A percentile compares a stretch with the other conserved stretches of the same genome.
Evolutionary conservation across 2,113 vertebrate genomes (phyloP).

Genomic region (Panthera leo): DNA sequence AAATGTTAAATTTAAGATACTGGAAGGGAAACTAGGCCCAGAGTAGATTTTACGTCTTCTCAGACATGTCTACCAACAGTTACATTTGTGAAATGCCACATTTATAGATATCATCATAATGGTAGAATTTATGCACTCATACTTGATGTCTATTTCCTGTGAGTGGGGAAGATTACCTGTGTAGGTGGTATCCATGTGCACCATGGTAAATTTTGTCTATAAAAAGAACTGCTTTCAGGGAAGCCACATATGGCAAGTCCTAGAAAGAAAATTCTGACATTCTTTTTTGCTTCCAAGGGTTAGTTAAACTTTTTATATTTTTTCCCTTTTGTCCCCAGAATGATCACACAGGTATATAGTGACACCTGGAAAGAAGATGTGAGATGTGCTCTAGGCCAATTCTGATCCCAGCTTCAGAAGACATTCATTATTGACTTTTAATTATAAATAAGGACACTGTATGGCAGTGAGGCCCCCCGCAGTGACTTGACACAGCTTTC

Average conservation of each 20-base stretch:
- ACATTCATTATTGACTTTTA: not conserved
- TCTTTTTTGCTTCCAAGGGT: constrained; percentile 35
- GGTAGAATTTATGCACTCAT: not conserved
- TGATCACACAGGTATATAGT: not conserved
- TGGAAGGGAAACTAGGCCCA: constrained; percentile 31
- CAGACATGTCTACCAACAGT: constrained; percentile 68
- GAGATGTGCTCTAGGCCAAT: not conserved
- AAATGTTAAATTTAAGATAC: constrained; percentile 36
- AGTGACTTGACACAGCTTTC: rapidly evolving
- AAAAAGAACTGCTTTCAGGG: constrained; percentile 56
- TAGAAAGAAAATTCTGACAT: constrained; percentile 65
- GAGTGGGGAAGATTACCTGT: constrained; percentile 56
- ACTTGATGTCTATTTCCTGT: constrained; percentile 51
- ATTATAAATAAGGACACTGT: not conserved
- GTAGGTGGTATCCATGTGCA: constrained; percentile 26
- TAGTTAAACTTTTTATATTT: constrained; percentile 46
- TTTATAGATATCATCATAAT: constrained; percentile 51
- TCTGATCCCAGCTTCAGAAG: not conserved
- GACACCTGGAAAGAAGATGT: constrained; percentile 41
- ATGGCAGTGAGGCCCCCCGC: not conserved
- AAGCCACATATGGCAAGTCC: constrained; percentile 70
- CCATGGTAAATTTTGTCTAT: constrained; percentile 37
- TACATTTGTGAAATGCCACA: constrained; percentile 69
- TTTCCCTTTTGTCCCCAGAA: not conserved
- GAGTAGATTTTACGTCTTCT: constrained; percentile 59